Percentiles rank a stretch among this genome's conserved stretches.
These are phyloP conservation scores for Cosmia pyralina DNA, from an alignment of 2,888 invertebrate genomes.

Conservation along the genomic window DNA sequence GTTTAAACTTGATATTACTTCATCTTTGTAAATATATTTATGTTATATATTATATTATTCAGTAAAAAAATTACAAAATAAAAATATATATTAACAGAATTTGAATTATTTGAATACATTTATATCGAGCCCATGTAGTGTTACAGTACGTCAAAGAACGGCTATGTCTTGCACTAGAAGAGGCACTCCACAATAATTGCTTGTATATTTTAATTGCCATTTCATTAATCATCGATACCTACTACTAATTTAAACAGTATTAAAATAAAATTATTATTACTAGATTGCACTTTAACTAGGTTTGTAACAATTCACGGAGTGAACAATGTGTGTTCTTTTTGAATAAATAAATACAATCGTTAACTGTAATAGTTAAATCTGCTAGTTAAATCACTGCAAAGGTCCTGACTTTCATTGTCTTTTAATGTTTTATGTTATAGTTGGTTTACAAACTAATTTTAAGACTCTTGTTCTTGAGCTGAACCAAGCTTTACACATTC, in stretches of 20 bases:
- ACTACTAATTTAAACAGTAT: background rate
- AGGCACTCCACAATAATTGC: background rate
- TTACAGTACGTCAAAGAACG: background rate
- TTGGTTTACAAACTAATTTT: background rate
- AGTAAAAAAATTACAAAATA: background rate
- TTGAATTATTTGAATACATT: background rate
- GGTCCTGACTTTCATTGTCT: background rate
- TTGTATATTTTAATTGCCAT: background rate
- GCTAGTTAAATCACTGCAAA: background rate
- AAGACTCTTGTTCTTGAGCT: background rate
- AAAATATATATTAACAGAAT: background rate
- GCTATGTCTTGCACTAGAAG: background rate
- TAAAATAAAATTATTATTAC: background rate
- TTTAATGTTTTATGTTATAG: background rate
- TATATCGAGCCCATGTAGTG: background rate
- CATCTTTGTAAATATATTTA: background rate
- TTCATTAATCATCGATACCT: background rate
- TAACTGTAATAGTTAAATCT: background rate
- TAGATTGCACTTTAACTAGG: background rate
- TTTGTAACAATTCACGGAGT: background rate
- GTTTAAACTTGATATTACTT: background rate
- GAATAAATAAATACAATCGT: background rate
- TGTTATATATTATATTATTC: background rate
- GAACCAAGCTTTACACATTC: background rate
- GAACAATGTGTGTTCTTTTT: background rate